phyloP scores from a whole-genome alignment of 2,888 invertebrate species.

The Hololepta plana region DNA sequence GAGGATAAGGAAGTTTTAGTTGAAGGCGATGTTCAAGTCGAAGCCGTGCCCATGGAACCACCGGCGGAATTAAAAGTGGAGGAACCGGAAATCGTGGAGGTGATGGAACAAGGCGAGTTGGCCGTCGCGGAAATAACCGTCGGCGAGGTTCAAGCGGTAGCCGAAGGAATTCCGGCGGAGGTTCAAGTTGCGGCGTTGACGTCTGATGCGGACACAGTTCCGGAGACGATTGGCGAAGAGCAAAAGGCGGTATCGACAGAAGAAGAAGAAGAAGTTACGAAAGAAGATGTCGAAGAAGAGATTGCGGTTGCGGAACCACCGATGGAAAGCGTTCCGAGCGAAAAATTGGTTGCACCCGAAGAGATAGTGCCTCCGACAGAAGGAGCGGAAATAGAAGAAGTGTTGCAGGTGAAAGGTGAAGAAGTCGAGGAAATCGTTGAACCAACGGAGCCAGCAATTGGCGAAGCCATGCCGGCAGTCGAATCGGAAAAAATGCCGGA shows the following conservation, averaged over 20 bases:
- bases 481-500: constrained; percentile 1
- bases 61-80: constrained; percentile 2
- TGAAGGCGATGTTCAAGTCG: constrained; percentile 2
- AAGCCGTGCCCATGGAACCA: constrained; percentile 3
- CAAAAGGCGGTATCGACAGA: constrained; percentile 1
- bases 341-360: too few relatives aligned
- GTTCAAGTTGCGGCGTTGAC: constrained; percentile 1
- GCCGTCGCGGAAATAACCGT: constrained; percentile 3
- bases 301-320: not conserved
- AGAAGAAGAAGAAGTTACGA: not conserved
- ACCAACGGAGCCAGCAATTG: not conserved
- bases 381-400: too few relatives aligned
- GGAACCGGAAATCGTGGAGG: constrained; percentile 4
- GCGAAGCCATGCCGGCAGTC: not conserved
- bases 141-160: not conserved
- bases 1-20: not conserved
- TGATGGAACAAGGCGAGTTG: not conserved
- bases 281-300: not conserved
- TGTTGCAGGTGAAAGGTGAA: too few relatives aligned
- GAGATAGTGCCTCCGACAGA: too few relatives aligned
- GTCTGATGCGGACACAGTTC: too few relatives aligned
- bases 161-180: constrained; percentile 3
- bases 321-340: too few relatives aligned
- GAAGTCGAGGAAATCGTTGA: not conserved
- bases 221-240: not conserved